phyloP scores from a whole-genome alignment of 2,888 invertebrate genomes.

The Apotomis betuletana region DNA sequence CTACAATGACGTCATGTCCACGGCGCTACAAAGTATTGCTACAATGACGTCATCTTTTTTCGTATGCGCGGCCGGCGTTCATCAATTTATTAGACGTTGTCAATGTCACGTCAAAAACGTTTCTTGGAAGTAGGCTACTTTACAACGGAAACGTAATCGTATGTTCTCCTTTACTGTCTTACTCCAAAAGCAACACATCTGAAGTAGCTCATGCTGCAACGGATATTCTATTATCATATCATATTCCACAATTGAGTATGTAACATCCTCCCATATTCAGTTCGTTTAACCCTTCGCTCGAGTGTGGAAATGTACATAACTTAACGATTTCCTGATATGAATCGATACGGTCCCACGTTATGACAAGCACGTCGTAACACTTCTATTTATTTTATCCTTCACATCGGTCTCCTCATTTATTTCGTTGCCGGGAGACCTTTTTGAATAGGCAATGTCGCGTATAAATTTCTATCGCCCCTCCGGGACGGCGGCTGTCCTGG shows the following conservation, averaged over 20 bases:
- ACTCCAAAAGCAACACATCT: neutral
- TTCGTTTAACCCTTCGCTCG: conserved; percentile 29
- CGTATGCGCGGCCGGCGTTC: no score
- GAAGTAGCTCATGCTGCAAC: conserved; percentile 7
- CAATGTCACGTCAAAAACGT: no score
- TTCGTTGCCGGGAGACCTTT: conserved; percentile 71
- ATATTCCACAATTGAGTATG: conserved; percentile 20
- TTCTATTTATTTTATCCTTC: conserved; percentile 60
- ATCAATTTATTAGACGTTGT: no score
- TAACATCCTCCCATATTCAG: conserved; percentile 24
- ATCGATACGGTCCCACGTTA: conserved; percentile 38
- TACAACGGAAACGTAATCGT: neutral
- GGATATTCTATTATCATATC: conserved; percentile 28
- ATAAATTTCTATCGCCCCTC: conserved; percentile 71
- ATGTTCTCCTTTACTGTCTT: neutral
- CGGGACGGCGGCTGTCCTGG: conserved; percentile 62
- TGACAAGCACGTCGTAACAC: conserved; percentile 49
- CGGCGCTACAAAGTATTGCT: no score
- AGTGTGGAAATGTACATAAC: conserved; percentile 31
- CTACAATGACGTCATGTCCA: no score
- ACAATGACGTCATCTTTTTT: no score
- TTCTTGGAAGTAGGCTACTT: no score
- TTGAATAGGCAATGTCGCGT: conserved; percentile 79
- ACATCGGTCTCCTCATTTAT: conserved; percentile 65
- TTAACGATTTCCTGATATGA: conserved; percentile 37